phyloP scores from a whole-genome alignment of 2,888 invertebrate species.

The Cerceris ruficornis region DNA sequence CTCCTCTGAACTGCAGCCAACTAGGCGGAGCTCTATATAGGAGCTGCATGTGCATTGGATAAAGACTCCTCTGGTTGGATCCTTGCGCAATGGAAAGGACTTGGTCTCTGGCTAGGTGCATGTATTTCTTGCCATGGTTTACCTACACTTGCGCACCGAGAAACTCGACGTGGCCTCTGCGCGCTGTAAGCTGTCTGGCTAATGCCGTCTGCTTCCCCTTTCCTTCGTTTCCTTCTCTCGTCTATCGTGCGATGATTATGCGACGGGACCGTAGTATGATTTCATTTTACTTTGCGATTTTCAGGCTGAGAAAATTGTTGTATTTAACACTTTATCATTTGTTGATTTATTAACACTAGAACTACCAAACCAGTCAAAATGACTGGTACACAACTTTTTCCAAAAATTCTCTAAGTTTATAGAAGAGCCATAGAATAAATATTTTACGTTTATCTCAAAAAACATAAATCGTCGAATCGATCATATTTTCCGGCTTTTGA shows the following conservation, averaged over 20 bases:
- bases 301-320: background rate
- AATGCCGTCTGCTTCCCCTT: slow-evolving; percentile 25
- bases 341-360: too few relatives aligned
- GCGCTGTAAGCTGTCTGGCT: slow-evolving; percentile 18
- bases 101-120: slow-evolving; percentile 26
- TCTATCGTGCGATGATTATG: background rate
- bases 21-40: slow-evolving; percentile 68
- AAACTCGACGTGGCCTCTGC: slow-evolving; percentile 10
- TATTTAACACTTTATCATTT: background rate
- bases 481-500: too few relatives aligned
- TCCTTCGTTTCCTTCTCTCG: background rate
- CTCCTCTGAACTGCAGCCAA: slow-evolving; percentile 64
- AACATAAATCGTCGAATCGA: too few relatives aligned
- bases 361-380: too few relatives aligned
- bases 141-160: background rate
- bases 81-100: slow-evolving; percentile 66
- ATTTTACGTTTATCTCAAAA: too few relatives aligned
- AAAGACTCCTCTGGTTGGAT: slow-evolving; percentile 57
- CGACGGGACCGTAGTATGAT: background rate
- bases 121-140: slow-evolving; percentile 30
- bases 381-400: too few relatives aligned
- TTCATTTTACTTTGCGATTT: background rate
- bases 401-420: too few relatives aligned
- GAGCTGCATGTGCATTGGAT: slow-evolving; percentile 66
- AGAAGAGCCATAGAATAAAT: too few relatives aligned